A percentile compares a stretch with the other conserved stretches of the same genome.
phyloP scores from a whole-genome alignment of 2,113 vertebrate species.

The Egretta garzetta region DNA sequence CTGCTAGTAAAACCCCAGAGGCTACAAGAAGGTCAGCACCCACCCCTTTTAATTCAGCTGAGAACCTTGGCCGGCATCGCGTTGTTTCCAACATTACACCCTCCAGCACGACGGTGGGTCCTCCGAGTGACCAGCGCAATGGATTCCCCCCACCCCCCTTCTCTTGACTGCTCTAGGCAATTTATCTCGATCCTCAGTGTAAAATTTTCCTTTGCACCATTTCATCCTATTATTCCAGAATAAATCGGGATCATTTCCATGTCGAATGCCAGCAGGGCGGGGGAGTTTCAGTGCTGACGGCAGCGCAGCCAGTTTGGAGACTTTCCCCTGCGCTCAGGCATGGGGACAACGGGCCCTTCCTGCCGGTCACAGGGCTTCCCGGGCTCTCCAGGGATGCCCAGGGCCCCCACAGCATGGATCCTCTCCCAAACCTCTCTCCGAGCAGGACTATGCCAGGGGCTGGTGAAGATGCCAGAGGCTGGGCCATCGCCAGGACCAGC shows the following conservation, averaged over 20 bases:
- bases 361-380: not conserved
- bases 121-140: not conserved
- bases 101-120: not conserved
- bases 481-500: not conserved
- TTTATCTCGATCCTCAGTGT: slow-evolving; percentile 1
- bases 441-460: not conserved
- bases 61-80: not conserved
- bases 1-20: not conserved
- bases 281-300: not conserved
- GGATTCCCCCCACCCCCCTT: not conserved
- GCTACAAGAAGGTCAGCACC: not conserved
- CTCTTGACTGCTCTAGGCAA: not conserved
- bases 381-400: not conserved
- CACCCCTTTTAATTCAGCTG: not conserved
- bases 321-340: not conserved
- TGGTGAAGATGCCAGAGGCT: not conserved
- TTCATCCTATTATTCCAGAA: slow-evolving; percentile 58
- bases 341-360: fast-evolving
- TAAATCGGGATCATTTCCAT: slow-evolving; percentile 39
- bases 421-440: not conserved
- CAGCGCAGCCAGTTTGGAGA: not conserved
- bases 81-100: not conserved
- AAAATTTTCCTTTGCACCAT: slow-evolving; percentile 43
- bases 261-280: not conserved
- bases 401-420: fast-evolving